A percentile compares a stretch with the other conserved stretches of the same genome.
Conservation (phyloP, 2,113 vertebrate species). For the Sigmodon hispidus region DNA sequence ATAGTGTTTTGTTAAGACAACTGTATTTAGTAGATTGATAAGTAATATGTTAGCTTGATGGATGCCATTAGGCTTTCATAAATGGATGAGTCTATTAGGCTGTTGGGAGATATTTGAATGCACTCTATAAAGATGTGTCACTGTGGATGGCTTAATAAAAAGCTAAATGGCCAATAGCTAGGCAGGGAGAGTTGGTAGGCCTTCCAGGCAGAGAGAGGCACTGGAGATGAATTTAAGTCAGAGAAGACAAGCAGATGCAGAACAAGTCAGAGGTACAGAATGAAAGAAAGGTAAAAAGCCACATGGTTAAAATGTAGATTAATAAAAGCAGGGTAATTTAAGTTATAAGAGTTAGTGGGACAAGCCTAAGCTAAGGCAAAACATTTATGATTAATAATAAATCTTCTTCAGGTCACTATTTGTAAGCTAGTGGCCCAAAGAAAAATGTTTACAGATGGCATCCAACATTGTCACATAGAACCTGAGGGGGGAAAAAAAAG, state of each 20-base stretch:
- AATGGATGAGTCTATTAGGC: not conserved
- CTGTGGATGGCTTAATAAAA: not conserved
- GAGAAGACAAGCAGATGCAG: not conserved
- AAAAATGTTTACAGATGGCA: not conserved
- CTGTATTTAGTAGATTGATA: not conserved
- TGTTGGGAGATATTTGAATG: not conserved
- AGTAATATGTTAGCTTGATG: not conserved
- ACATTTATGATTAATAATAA: too few species aligned
- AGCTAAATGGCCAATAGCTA: not conserved
- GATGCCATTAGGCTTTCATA: not conserved
- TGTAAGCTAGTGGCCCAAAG: not conserved
- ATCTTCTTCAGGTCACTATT: not conserved
- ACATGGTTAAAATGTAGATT: not conserved
- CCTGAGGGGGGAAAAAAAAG: not conserved
- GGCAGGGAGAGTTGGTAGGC: not conserved
- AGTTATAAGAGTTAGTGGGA: not conserved
- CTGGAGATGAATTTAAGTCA: not conserved
- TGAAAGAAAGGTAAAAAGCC: not conserved
- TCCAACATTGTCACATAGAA: not conserved
- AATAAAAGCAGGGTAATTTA: not conserved
- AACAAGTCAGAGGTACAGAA: not conserved
- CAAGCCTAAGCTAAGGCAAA: not conserved
- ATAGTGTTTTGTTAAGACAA: constrained; percentile 1
- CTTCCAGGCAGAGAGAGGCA: not conserved
- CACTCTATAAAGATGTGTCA: not conserved